A percentile compares a stretch with the other conserved stretches of the same genome.
Evolutionary conservation across 2,797 vertebrate genomes (phyloP).

Genomic region (Adrianichthys oophorus): DNA sequence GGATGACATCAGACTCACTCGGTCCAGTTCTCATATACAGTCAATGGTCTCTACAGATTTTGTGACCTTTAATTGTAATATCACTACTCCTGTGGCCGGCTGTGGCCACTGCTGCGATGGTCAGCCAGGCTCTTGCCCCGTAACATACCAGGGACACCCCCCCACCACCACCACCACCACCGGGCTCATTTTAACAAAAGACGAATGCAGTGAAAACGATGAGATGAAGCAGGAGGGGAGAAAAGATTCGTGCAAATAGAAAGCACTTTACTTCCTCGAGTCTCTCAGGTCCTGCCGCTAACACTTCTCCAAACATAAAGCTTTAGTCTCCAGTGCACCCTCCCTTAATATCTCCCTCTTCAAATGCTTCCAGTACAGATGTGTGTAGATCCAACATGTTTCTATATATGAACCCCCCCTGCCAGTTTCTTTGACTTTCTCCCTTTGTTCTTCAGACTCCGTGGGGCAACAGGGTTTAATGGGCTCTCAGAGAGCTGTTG

Average conservation of each 20-base stretch:
- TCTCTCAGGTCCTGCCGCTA: slow-evolving; percentile 47
- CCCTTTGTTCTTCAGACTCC: slow-evolving; percentile 31
- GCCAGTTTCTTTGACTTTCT: slow-evolving; percentile 18
- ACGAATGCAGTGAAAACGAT: slow-evolving; percentile 37
- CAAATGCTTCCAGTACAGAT: slow-evolving; percentile 26
- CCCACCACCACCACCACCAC: too few species aligned
- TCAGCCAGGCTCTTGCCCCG: slow-evolving; percentile 51
- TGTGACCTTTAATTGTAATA: slow-evolving; percentile 23
- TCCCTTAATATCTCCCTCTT: slow-evolving; percentile 44
- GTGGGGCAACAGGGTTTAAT: slow-evolving; percentile 48
- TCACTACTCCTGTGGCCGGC: slow-evolving; percentile 41
- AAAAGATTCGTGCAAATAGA: slow-evolving; percentile 52
- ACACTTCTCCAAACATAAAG: slow-evolving; percentile 61
- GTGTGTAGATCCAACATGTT: slow-evolving; percentile 1
- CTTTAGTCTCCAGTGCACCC: slow-evolving; percentile 51
- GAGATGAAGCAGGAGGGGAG: slow-evolving; percentile 18
- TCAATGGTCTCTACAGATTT: neutral
- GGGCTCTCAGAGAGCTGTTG: slow-evolving; percentile 57
- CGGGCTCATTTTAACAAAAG: slow-evolving; percentile 49
- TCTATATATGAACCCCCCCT: neutral
- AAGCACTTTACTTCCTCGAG: slow-evolving; percentile 29
- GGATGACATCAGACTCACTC: too few species aligned
- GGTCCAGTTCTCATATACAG: too few species aligned
- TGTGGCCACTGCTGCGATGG: slow-evolving; percentile 49
- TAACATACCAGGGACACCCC: slow-evolving; percentile 25